Base-by-base conservation (phyloP, 2,797 vertebrate genomes). In the Gymnodraco acuticeps region DNA sequence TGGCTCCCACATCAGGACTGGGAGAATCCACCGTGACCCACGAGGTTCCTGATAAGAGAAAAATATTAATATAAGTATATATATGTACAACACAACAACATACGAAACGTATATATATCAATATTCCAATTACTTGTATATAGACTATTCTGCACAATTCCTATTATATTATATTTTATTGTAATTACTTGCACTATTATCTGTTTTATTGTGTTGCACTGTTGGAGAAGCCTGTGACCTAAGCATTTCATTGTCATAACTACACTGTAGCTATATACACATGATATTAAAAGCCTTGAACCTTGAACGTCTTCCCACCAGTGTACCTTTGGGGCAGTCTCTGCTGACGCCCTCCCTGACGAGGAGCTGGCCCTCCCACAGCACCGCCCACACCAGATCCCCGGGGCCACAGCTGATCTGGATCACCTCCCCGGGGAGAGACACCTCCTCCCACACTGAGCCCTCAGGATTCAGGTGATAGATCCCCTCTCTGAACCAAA, bases 341-440 rank as follows among this genome's bases (percentile, higher is more conserved):
- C 97, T 94, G 41, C 90, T 85, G 75, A 99, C 95, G 62, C 98
- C 97, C 90, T 98, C 96, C 72, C 98, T 96, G 79, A 98, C 97
- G 54, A 99, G 94, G 47, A 98, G 95, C 82, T 98, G 96, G 2
- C 98, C 98, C 87, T 99, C 98, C 98, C 98, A 99, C 54, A 99
- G 95, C 23, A 97, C 97, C 1, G 95, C 98, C 98, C 98, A 99
- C 3, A 99, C 89, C 68, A 99, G 95, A 71, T 99, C 97, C 50
- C 95, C 95, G 0, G 97, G 96, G 5, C 98, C 98, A 70, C 97
- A 98, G 92, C 97, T 99, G 89, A 99, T 96, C 95, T 99, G 98
- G n/a, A 97, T 95, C 33, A 95, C 98, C 87, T 99, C 98, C 41
- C 96, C 96, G 0, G 97, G 98, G 41, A 96, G 93, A 13, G 87